Percentiles rank a stretch among this genome's conserved stretches.
Evolutionary conservation across 2,888 invertebrate species (phyloP).

Genomic region (Lycaena phlaeas): DNA sequence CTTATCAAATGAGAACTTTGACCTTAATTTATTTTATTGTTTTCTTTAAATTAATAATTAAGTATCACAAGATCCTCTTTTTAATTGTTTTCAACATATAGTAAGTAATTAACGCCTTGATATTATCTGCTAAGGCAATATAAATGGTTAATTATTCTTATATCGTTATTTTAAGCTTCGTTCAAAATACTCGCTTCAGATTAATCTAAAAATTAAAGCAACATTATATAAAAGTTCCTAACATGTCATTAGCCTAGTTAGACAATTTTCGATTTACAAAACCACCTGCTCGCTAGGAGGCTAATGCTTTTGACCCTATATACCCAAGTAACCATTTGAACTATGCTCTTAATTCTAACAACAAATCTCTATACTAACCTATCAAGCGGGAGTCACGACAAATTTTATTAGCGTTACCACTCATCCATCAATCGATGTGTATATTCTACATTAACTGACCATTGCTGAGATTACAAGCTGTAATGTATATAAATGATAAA

Average conservation of each 20-base stretch:
- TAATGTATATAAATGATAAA: conserved; percentile 1
- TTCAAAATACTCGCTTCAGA: background rate
- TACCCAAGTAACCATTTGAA: conserved; percentile 59
- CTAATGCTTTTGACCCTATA: conserved; percentile 67
- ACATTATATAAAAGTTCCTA: background rate
- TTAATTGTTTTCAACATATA: background rate
- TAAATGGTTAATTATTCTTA: too few species aligned
- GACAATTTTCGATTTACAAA: conserved; percentile 3
- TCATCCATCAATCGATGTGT: conserved; percentile 40
- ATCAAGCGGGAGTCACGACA: conserved; percentile 65
- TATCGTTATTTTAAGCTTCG: too few species aligned
- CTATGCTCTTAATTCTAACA: conserved; percentile 58
- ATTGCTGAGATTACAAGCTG: conserved; percentile 1
- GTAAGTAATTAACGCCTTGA: too few species aligned
- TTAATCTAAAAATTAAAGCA: background rate
- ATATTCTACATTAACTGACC: conserved; percentile 21
- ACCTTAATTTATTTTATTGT: too few species aligned
- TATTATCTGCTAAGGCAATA: too few species aligned
- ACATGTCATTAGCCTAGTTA: conserved; percentile 1
- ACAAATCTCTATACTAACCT: conserved; percentile 57
- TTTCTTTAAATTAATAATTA: too few species aligned
- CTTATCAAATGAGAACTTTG: too few species aligned
- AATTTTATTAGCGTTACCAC: conserved; percentile 58
- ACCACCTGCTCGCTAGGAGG: conserved; percentile 59
- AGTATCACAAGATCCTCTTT: too few species aligned